Evolutionary conservation across 2,113 vertebrate species (phyloP).

Genomic region (Nematolebias whitei): DNA sequence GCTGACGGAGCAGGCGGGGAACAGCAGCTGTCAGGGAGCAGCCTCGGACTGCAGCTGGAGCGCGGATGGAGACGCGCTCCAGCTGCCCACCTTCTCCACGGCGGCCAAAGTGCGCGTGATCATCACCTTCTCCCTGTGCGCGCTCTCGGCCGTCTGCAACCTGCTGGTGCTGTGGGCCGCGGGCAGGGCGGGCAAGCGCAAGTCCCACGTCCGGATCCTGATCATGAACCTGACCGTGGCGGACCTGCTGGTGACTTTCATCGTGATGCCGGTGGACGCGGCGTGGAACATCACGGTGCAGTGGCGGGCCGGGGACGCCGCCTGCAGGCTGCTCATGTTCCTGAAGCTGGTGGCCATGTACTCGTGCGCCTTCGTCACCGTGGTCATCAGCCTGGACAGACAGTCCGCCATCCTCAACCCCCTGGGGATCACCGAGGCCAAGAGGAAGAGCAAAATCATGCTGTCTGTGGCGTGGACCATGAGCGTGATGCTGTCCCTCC

Average conservation of each 20-base stretch:
- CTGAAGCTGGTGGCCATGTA: constrained; percentile 89
- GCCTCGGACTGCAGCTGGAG: constrained; percentile 49
- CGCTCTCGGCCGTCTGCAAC: constrained; percentile 81
- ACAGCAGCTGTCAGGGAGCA: constrained; percentile 64
- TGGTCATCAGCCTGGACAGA: constrained; percentile 87
- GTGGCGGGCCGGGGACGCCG: constrained; percentile 84
- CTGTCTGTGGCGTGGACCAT: constrained; percentile 82
- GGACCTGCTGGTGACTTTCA: constrained; percentile 85
- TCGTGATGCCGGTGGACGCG: constrained; percentile 89
- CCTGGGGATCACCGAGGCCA: constrained; percentile 81
- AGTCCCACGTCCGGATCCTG: constrained; percentile 83
- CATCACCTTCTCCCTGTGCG: constrained; percentile 82
- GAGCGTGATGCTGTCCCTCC: constrained; percentile 81
- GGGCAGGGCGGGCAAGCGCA: constrained; percentile 73
- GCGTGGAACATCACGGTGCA: constrained; percentile 89
- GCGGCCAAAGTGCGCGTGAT: constrained; percentile 85
- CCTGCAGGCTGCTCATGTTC: constrained; percentile 88
- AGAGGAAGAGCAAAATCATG: constrained; percentile 83
- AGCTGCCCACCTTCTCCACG: constrained; percentile 85
- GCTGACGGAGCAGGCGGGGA: constrained; percentile 49
- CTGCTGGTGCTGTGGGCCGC: constrained; percentile 79
- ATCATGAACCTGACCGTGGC: constrained; percentile 86
- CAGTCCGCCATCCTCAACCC: constrained; percentile 87
- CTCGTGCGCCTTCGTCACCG: constrained; percentile 86
- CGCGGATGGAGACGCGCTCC: constrained; percentile 54